Evolutionary conservation across 2,797 vertebrate genomes (phyloP), one percentile per base, ranked within the genome.

Genomic region (Microctenopoma steveboyesi): DNA sequence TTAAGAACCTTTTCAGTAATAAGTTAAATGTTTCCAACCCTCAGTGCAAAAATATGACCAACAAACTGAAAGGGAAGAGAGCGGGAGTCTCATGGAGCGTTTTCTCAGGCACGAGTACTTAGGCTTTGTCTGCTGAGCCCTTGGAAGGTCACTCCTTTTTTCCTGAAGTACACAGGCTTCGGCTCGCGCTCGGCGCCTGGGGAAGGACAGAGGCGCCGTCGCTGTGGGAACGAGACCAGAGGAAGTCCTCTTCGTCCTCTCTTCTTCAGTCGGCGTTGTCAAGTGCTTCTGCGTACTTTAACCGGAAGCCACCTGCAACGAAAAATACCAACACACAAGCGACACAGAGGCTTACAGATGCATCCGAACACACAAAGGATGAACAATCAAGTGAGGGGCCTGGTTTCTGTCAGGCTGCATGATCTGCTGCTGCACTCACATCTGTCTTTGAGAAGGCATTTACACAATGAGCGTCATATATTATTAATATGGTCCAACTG

Each of bases 281-380:
- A 87, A 95, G 93, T 86, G 94, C 90, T 89, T 98, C 96, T 81
- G 95, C 92, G 84, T 96, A 97, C 91, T 96, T 97, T 88, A 98
- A 93, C 92, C 96, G 95, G 94, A 97, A 97, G 88, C 95, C 95
- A 94, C 96, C 96, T 98, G 95, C 82, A 64, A 57, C 0, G 64
- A 16, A 30, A 33, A 65, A 69, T 10, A 48, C 40, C 22, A 43
- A 52, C 63, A 70, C 69, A 74, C 57, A 55, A 12, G 22, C 40
- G 25, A 1, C 15, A 33, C 57, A 69, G 48, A 49, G 37, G 37
- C 25, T 33, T 16, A 70, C 22, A 72, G n/a, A 75, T n/a, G 33
- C 67, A 73, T 18, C 37, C 68, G 71, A 30, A 62, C 69, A 81
- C 71, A 83, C 69, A 78, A 0, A 70, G 28, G 60, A 53, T 22